Percentiles rank a stretch among this genome's conserved stretches.
Conservation (phyloP, 1,140 invertebrate species). For the Drosophila malerkotliana region DNA sequence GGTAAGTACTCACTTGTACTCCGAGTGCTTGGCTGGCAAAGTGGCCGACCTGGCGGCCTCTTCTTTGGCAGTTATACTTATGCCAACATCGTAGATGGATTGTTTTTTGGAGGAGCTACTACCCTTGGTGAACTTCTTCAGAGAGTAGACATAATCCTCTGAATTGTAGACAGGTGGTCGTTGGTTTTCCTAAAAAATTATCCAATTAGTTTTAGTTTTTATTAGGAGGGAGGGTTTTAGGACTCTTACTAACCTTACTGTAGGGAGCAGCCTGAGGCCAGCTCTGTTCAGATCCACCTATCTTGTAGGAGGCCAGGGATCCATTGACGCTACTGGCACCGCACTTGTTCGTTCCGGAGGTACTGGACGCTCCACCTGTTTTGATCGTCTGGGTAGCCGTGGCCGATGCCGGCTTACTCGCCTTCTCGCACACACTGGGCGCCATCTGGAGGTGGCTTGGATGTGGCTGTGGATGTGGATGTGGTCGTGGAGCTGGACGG, state of each 20-base stretch:
- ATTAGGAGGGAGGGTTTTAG: neutral
- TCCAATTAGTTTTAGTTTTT: neutral
- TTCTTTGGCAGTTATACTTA: conserved; percentile 38
- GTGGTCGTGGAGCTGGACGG: conserved; percentile 4
- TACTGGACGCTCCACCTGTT: conserved; percentile 33
- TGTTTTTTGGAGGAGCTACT: conserved; percentile 59
- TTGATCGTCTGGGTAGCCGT: conserved; percentile 11
- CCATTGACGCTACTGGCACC: conserved; percentile 75
- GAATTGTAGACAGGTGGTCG: conserved; percentile 94
- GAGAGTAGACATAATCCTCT: conserved; percentile 91
- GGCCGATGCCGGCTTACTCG: conserved; percentile 1
- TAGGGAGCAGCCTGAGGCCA: conserved; percentile 74
- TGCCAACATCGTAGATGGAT: conserved; percentile 78
- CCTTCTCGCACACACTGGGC: conserved; percentile 75
- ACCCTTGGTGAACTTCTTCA: conserved; percentile 90
- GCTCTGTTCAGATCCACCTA: conserved; percentile 78
- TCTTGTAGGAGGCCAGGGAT: conserved; percentile 79
- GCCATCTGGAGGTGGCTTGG: conserved; percentile 61
- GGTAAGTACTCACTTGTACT: conserved; percentile 69
- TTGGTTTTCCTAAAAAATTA: conserved; percentile 88
- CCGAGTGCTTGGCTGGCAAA: conserved; percentile 75
- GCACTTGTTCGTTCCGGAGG: conserved; percentile 63
- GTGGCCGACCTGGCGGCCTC: conserved; percentile 65
- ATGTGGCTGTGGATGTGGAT: conserved; percentile 5
- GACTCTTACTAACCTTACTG: conserved; percentile 59